Evolutionary conservation across 2,888 invertebrate genomes (phyloP).

Genomic region (Leptopterna dolabrata): DNA sequence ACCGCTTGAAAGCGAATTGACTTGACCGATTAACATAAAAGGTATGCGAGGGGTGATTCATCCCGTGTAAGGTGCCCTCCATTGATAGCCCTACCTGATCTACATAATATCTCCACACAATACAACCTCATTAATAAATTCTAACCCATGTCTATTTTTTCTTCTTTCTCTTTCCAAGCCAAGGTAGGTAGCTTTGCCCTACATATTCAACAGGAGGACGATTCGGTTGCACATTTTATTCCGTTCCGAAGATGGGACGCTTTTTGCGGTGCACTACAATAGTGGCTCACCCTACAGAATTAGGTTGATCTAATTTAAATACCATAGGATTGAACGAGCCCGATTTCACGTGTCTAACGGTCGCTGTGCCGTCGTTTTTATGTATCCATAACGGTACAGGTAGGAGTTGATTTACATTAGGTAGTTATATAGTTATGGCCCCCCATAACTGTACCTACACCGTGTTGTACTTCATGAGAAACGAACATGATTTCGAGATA

Average conservation of each 20-base stretch:
- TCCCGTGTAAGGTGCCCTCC: not conserved
- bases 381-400: not conserved
- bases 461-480: not conserved
- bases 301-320: conserved; percentile 1
- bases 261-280: not conserved
- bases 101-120: conserved; percentile 44
- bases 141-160: conserved; percentile 11
- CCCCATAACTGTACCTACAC: not conserved
- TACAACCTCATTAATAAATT: conserved; percentile 2
- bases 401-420: not conserved
- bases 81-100: conserved; percentile 16
- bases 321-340: not conserved
- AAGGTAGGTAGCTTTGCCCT: not conserved
- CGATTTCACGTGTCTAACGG: not conserved
- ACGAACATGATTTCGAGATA: not conserved
- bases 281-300: not conserved
- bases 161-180: not conserved
- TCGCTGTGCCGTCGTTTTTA: not conserved
- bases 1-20: not conserved
- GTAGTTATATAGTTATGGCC: not conserved
- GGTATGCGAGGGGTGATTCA: conserved; percentile 7
- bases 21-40: not conserved
- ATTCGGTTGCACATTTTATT: not conserved
- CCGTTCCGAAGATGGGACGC: not conserved
- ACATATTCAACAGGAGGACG: not conserved